Evolutionary conservation across 2,113 vertebrate genomes (phyloP).

Genomic region (Cyanistes caeruleus): DNA sequence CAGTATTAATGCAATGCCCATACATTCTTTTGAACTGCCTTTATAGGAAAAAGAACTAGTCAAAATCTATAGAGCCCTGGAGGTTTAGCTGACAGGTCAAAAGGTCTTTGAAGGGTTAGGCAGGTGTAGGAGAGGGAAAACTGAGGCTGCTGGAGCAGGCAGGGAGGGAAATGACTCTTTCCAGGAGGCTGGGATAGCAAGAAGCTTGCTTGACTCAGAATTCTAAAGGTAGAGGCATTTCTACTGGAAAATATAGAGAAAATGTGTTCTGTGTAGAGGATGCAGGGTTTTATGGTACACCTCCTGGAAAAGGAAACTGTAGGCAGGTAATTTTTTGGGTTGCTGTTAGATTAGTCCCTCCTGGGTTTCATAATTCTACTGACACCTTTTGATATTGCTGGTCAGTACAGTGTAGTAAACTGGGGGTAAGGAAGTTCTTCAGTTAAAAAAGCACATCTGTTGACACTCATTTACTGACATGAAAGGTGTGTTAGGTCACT

Average conservation of each 20-base stretch:
- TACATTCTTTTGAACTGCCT: background rate
- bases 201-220: background rate
- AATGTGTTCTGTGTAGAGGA: background rate
- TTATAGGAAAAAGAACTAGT: background rate
- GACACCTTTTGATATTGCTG: constrained; percentile 16
- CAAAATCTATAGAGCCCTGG: background rate
- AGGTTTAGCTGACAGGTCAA: background rate
- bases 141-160: background rate
- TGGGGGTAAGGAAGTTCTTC: background rate
- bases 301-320: constrained; percentile 4
- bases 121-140: background rate
- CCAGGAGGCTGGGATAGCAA: background rate
- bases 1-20: background rate
- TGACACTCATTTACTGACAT: background rate
- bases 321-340: background rate
- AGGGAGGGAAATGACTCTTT: background rate
- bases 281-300: background rate
- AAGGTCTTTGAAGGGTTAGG: background rate
- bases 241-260: background rate
- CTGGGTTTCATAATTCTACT: constrained; percentile 28
- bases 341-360: background rate
- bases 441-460: background rate
- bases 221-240: background rate
- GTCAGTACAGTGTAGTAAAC: background rate
- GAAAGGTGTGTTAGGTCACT: background rate